Percentiles rank a stretch among this genome's conserved stretches.
Evolutionary conservation across 2,797 vertebrate species (phyloP).

Genomic region (Eulemur albifrons): DNA sequence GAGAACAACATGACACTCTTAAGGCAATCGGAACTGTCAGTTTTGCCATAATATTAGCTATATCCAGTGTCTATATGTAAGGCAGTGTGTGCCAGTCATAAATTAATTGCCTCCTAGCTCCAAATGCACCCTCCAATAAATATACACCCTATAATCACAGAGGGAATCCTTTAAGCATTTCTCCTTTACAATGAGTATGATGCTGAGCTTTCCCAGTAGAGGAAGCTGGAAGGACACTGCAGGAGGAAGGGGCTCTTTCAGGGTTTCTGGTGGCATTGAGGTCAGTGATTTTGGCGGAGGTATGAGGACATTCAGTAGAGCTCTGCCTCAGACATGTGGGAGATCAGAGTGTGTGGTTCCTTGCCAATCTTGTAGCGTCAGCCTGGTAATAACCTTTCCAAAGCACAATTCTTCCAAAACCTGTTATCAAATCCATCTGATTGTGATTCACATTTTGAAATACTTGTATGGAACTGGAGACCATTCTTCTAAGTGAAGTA

Average conservation of each 20-base stretch:
- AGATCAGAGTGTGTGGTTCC: background rate
- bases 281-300: background rate
- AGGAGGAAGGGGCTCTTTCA: background rate
- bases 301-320: background rate
- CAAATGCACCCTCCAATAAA: background rate
- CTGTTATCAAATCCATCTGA: background rate
- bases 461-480: background rate
- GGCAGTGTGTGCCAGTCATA: background rate
- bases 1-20: background rate
- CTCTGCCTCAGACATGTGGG: background rate
- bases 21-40: background rate
- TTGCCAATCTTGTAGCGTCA: background rate
- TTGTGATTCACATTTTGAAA: background rate
- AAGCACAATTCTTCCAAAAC: conserved; percentile 10
- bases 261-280: background rate
- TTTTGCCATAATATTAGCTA: background rate
- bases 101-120: background rate
- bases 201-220: background rate
- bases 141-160: background rate
- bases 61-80: background rate
- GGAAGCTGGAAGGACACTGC: background rate
- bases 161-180: background rate
- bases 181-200: background rate
- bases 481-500: too few relatives aligned
- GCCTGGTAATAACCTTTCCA: background rate